phyloP scores from a whole-genome alignment of 2,113 vertebrate genomes.

The Ophthalmolycus amberensis region DNA sequence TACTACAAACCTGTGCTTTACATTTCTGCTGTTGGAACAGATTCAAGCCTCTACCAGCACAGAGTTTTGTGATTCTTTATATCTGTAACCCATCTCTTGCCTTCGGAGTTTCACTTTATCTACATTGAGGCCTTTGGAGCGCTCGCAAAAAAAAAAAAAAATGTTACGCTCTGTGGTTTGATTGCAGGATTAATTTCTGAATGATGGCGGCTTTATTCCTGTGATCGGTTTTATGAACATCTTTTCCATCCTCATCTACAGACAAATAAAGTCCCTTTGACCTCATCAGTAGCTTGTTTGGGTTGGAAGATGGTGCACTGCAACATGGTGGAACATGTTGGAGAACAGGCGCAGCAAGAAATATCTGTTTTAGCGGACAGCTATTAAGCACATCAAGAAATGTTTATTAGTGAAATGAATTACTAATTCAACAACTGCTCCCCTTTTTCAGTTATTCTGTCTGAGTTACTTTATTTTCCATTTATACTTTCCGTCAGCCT shows the following conservation, averaged over 20 bases:
- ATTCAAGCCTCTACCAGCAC: slow-evolving; percentile 1
- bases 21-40: slow-evolving; percentile 14
- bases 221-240: slow-evolving; percentile 8
- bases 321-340: slow-evolving; percentile 8
- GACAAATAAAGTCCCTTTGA: slow-evolving; percentile 18
- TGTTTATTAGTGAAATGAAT: slow-evolving; percentile 61
- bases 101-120: slow-evolving; percentile 21
- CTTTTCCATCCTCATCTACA: slow-evolving; percentile 5
- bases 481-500: slow-evolving; percentile 60
- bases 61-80: slow-evolving; percentile 13
- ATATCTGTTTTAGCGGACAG: slow-evolving; percentile 46
- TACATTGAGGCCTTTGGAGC: slow-evolving; percentile 7
- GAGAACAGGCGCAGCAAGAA: slow-evolving; percentile 7
- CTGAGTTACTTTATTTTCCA: slow-evolving; percentile 57
- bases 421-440: slow-evolving; percentile 57
- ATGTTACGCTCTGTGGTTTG: slow-evolving; percentile 43
- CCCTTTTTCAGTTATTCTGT: slow-evolving; percentile 61
- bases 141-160: slow-evolving; percentile 33
- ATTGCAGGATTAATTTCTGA: slow-evolving; percentile 50
- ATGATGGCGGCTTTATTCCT: slow-evolving; percentile 26
- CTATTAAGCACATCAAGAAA: slow-evolving; percentile 58
- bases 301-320: not conserved
- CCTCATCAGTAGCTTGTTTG: slow-evolving; percentile 21
- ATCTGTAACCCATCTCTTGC: slow-evolving; percentile 11
- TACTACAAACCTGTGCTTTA: slow-evolving; percentile 15